Evolutionary conservation across 1,140 invertebrate genomes (phyloP).

Genomic region (Contarinia nasturtii): DNA sequence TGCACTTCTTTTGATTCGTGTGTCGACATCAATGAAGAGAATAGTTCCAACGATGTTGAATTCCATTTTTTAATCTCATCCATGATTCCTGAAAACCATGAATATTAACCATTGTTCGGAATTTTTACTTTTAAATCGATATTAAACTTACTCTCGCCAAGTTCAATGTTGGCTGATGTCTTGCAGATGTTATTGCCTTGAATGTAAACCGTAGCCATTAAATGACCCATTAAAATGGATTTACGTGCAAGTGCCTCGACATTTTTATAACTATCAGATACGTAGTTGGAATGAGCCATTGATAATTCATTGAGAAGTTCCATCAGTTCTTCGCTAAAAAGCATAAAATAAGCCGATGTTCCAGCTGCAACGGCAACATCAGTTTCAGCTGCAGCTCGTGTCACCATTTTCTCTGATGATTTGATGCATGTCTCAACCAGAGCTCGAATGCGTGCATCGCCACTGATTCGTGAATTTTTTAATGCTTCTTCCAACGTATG

Average conservation of each 20-base stretch:
- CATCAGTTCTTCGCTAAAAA: constrained; percentile 4
- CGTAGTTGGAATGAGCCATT: constrained; percentile 18
- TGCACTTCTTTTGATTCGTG: constrained; percentile 10
- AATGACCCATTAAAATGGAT: constrained; percentile 29
- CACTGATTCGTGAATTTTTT: constrained; percentile 1
- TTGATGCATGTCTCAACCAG: constrained; percentile 4
- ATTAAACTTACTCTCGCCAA: constrained; percentile 42
- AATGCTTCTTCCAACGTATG: not conserved
- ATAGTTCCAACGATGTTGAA: constrained; percentile 1
- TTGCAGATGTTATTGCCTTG: constrained; percentile 51
- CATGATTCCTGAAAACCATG: constrained; percentile 29
- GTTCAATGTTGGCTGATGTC: constrained; percentile 48
- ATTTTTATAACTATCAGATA: constrained; percentile 15
- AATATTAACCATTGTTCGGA: not conserved
- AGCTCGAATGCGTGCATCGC: constrained; percentile 1
- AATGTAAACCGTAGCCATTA: constrained; percentile 37
- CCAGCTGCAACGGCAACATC: constrained; percentile 1
- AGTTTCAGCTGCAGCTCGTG: constrained; percentile 2
- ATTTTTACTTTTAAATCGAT: not conserved
- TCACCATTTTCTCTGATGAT: constrained; percentile 4
- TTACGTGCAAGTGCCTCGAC: constrained; percentile 20
- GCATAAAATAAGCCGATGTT: constrained; percentile 4
- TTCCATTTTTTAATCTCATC: constrained; percentile 30
- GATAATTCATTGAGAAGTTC: constrained; percentile 19
- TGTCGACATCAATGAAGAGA: not conserved